A percentile compares a stretch with the other conserved stretches of the same genome.
These are phyloP conservation scores for Vireo altiloquus DNA, from an alignment of 2,113 vertebrate species.

Conservation along the genomic window DNA sequence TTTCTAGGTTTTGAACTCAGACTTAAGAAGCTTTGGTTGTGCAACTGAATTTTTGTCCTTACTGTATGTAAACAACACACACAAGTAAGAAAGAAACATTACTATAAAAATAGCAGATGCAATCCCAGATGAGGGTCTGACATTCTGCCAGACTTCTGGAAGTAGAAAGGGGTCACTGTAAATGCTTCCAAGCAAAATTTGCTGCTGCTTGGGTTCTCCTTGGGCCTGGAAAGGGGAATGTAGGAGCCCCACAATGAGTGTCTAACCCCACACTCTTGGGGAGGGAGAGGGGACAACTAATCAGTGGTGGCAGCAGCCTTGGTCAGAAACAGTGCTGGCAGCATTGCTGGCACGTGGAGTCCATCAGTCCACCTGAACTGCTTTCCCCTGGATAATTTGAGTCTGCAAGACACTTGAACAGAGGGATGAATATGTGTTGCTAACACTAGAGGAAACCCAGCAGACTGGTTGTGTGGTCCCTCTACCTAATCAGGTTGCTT, in stretches of 20 bases:
- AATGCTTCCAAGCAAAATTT: neutral
- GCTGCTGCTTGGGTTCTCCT: neutral
- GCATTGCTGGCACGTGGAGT: neutral
- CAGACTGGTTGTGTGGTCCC: neutral
- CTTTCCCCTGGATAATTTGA: neutral
- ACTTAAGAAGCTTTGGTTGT: neutral
- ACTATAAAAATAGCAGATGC: neutral
- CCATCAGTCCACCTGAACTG: neutral
- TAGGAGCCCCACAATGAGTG: neutral
- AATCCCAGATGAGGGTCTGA: neutral
- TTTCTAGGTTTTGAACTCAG: neutral
- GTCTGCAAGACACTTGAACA: neutral
- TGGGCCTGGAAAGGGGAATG: neutral
- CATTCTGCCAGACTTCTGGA: neutral
- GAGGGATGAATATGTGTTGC: neutral
- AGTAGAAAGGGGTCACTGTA: neutral
- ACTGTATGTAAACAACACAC: neutral
- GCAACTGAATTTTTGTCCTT: neutral
- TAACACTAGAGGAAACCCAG: neutral
- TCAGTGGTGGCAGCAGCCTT: neutral
- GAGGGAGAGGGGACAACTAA: neutral
- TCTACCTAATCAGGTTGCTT: neutral
- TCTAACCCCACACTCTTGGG: neutral
- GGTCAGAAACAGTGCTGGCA: neutral
- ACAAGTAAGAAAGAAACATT: neutral